phyloP scores from a whole-genome alignment of 2,797 vertebrate genomes.

The Vireo griseus region DNA sequence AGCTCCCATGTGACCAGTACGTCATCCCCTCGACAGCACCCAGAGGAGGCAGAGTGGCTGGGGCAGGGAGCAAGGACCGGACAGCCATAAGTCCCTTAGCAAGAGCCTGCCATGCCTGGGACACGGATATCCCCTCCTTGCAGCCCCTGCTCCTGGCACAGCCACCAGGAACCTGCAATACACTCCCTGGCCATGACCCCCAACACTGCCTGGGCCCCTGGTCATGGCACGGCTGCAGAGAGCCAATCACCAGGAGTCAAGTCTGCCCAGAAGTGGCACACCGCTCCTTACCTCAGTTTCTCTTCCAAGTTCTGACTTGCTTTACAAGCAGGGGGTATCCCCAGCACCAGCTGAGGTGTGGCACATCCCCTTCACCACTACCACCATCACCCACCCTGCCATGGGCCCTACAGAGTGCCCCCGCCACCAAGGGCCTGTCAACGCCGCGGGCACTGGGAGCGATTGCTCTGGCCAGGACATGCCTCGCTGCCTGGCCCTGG shows the following conservation, averaged over 20 bases:
- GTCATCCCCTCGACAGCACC: fast-evolving
- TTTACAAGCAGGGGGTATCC: not conserved
- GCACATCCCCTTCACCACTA: not conserved
- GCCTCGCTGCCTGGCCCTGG: not conserved
- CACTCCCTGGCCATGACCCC: fast-evolving
- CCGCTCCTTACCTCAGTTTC: not conserved
- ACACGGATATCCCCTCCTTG: not conserved
- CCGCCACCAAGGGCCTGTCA: fast-evolving
- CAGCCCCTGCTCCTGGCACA: not conserved
- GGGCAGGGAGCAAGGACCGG: not conserved
- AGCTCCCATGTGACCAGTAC: not conserved
- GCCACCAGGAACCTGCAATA: fast-evolving
- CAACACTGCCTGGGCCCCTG: not conserved
- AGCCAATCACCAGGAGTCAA: not conserved
- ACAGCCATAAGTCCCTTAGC: not conserved
- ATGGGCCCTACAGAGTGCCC: fast-evolving
- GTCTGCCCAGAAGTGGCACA: not conserved
- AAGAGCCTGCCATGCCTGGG: not conserved
- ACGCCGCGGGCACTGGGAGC: fast-evolving
- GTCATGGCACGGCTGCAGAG: fast-evolving
- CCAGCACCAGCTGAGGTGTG: not conserved
- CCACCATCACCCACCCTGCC: fast-evolving
- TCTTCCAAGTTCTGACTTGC: not conserved
- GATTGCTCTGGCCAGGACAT: not conserved
- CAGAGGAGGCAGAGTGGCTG: not conserved